Evolutionary conservation across 2,888 invertebrate genomes (phyloP), one percentile per base, ranked within the genome.

Genomic region (Philaethria dido): DNA sequence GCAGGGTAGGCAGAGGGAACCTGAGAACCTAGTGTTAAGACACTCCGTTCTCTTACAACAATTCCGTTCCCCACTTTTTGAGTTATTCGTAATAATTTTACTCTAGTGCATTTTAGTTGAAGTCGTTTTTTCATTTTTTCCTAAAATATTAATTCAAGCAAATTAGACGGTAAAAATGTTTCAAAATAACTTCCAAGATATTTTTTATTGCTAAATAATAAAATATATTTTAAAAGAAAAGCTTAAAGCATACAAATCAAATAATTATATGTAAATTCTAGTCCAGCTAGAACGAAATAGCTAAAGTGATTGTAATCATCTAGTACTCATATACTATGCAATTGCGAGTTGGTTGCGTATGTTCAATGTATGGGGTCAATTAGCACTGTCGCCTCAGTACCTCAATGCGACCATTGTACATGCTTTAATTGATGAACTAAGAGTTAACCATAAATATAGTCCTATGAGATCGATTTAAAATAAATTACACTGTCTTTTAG

Each of bases 321-420:
- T 44, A 29, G 45, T 29, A 55, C 36, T 55, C n/a, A 16, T 52
- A 9, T 20, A 55, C 3, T 22, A 22, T 57, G 22, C 22, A 57
- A 47, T 47, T 47, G 60, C 33, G 60, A 33, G 61, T 45, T 54
- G 16, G 45, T 33, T 39, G 60, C 60, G 62, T 22, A 45, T 50
- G 50, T 45, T 54, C 62, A 66, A 42, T 55, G 62, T 48, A 8
- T 48, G 18, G 18, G 42, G 64, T 61, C 54, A 68, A 68, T 55
- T 63, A 66, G 61, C 44, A 14, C 18, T 13, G 29, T 29, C 45
- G 16, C 29, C 29, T 16, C 33, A 14, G 48, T 16, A 45, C 25
- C 36, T 36, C 20, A 47, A 29, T n/a, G 29, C 13, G 11, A 44
- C 25, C 16, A 13, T 45, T 60, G n/a, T 44, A 39, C n/a, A 25